Evolutionary conservation across 2,888 invertebrate species (phyloP), one percentile per base, ranked within the genome.

Genomic region (Patella caerulea): DNA sequence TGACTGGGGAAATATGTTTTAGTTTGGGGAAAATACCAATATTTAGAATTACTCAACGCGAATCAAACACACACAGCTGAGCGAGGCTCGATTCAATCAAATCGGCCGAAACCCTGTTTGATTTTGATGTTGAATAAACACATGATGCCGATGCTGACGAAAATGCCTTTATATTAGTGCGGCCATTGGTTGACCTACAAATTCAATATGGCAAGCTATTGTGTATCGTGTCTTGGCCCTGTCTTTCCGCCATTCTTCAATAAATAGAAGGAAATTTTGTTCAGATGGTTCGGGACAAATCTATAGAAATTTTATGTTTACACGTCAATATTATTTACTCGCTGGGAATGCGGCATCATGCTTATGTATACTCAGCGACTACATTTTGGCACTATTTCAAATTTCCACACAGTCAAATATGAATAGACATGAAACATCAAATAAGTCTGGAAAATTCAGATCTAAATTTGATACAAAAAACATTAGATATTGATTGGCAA

Each of bases 1-100:
- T 82, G 82, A 81, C 81, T 76, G 72, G 77, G 75, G 78, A 78
- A 81, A 82, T 82, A 81, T 82, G 82, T 81, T 79, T 76, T 81
- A 77, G 77, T 79, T 79, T 79, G 79, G 74, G 76, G 79, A 80
- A 82, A 81, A 81, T 79, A 81, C 79, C 82, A 79, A 81, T 81
- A 82, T 81, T 82, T 81, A 77, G 81, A 78, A 78, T 79, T 76
- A 79, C 78, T 82, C 78, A 70, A 78, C 74, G 75, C 69, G 55
- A 59, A 72, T 71, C 71, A 73, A 73, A 71, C 70, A 74, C 54
- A 71, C 71, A 70, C 72, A 55, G 73, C 77, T 77, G 71, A 70
- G 77, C 65, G 78, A 72, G 74, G 71, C 65, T 56, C 76, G 76
- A 82, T 78, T 79, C 79, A 82, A 82, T 82, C 79, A 78, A 75